Base-by-base conservation (phyloP, 2,113 vertebrate species). In the Menidia beryllina region DNA sequence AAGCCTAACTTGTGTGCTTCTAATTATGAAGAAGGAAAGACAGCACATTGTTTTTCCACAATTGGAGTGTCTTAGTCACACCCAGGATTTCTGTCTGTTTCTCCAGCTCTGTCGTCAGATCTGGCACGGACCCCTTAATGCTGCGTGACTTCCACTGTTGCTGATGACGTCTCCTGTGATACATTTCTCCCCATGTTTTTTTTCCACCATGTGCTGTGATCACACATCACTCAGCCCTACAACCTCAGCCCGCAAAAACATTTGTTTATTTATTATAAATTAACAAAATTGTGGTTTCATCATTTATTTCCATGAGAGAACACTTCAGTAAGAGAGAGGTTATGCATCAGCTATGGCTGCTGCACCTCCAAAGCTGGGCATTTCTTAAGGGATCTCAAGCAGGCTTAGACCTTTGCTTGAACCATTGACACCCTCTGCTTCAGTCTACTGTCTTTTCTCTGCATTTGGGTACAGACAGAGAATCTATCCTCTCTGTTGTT, bases 51-150 rank as follows among this genome's bases (percentile, higher is more conserved):
- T 69, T 82, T 83, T 77, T 82, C 84, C 84, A 75, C 65, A 78
- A 69, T 51, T 39, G 47, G 68, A 79, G 72, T 51, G 53, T 83
- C 69, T 90, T 87, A 87, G 85, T 90, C 89, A 88, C 79, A 81
- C 73, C 80, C 79, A 79, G 77, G 70, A 82, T 82, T 78, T 68
- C 78, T 77, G 60, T 69, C 75, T 82, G 24, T 69, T 60, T 59
- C 65, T 70, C 59, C 48, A 25, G 52, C 50, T 66, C 78, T 81
- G 73, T 73, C 82, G 54, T 84, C 80, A 85, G 88, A 47, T 68
- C 88, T 81, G 86, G 88, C 84, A 81, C 71, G 84, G 81, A 88
- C 83, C 83, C 69, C 72, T 79, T 58, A 79, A 62, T 83, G 79
- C 83, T 83, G 83, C 81, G 80, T 89, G 89, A 88, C 84, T 88